A percentile compares a stretch with the other conserved stretches of the same genome.
phyloP scores from a whole-genome alignment of 2,888 invertebrate species.

The Drosophila testacea region DNA sequence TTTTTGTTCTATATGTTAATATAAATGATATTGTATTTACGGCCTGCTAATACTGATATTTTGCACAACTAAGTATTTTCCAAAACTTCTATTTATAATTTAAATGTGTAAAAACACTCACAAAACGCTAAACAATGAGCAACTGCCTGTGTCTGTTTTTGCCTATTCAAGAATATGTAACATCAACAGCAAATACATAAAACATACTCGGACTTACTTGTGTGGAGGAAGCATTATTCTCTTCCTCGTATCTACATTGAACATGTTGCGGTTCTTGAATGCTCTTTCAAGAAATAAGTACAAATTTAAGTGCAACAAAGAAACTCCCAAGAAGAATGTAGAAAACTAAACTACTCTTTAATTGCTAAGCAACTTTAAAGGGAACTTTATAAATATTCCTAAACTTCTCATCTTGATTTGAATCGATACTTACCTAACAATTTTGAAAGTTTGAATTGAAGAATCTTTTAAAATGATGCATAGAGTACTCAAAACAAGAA shows the following conservation, averaged over 20 bases:
- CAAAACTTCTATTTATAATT: slow-evolving; percentile 51
- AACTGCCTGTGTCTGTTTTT: slow-evolving; percentile 9
- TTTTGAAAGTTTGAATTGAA: too few species aligned
- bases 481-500: too few species aligned
- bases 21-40: slow-evolving; percentile 14
- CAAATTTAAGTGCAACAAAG: background rate
- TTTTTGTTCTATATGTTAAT: slow-evolving; percentile 20
- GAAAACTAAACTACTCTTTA: too few species aligned
- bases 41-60: slow-evolving; percentile 7
- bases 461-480: too few species aligned
- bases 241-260: slow-evolving; percentile 38
- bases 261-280: slow-evolving; percentile 34
- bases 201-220: slow-evolving; percentile 29
- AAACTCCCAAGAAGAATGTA: background rate
- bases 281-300: slow-evolving; percentile 22
- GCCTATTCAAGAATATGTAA: slow-evolving; percentile 54
- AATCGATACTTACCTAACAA: too few species aligned
- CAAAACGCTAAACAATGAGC: slow-evolving; percentile 34
- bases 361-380: too few species aligned
- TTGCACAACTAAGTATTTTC: slow-evolving; percentile 43
- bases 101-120: slow-evolving; percentile 36
- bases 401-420: too few species aligned
- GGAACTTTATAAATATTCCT: too few species aligned
- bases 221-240: slow-evolving; percentile 30
- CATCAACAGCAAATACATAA: slow-evolving; percentile 37